Evolutionary conservation across 2,113 vertebrate genomes (phyloP).

Genomic region (Erythrocercus mccallii): DNA sequence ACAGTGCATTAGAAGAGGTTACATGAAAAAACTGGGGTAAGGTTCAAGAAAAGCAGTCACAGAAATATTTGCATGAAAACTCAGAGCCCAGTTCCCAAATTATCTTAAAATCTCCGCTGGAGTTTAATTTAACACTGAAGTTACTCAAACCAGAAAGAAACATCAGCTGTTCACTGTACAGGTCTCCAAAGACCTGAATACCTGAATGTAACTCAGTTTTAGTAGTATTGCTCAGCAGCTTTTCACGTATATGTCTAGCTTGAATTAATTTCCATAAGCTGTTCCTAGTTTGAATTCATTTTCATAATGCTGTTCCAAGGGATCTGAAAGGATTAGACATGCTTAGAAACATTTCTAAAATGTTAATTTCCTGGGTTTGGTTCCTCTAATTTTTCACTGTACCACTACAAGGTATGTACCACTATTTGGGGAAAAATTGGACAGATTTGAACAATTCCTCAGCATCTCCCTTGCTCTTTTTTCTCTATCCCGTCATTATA

Average conservation of each 20-base stretch:
- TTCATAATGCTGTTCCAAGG: neutral
- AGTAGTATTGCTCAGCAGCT: neutral
- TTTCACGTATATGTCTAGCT: neutral
- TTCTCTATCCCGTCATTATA: neutral
- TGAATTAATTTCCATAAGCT: neutral
- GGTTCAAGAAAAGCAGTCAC: neutral
- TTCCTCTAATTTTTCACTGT: neutral
- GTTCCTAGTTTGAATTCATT: neutral
- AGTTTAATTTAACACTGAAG: neutral
- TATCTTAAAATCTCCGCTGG: neutral
- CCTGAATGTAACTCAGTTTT: neutral
- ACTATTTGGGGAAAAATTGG: neutral
- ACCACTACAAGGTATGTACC: neutral
- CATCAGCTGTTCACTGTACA: neutral
- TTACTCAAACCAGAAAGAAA: neutral
- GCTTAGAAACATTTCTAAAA: neutral
- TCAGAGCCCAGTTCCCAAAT: neutral
- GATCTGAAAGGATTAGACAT: neutral
- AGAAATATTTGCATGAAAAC: neutral
- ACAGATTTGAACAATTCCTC: neutral
- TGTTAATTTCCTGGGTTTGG: neutral
- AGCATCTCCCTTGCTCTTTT: neutral
- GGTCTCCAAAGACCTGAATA: neutral
- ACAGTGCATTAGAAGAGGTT: neutral
- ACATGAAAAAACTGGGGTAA: rapidly evolving